phyloP scores from a whole-genome alignment of 2,797 vertebrate genomes.

The Acropternis orthonyx region DNA sequence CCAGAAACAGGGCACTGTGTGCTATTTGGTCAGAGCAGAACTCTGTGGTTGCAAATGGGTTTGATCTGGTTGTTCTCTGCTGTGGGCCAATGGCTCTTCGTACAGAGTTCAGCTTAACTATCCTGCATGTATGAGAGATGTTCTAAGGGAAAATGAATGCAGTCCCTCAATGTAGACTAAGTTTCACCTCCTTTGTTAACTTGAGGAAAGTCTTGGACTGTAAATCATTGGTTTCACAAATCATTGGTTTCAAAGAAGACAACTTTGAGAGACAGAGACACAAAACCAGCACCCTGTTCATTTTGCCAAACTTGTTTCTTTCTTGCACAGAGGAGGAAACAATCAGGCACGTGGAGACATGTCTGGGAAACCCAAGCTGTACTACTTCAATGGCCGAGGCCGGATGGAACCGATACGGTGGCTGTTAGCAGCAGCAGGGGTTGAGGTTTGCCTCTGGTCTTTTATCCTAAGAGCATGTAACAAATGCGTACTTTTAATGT shows the following conservation, averaged over 20 bases:
- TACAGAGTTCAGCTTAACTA: neutral
- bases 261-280: neutral
- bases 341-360: slow-evolving; percentile 59
- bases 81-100: neutral
- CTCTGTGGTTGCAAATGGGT: neutral
- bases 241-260: neutral
- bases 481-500: neutral
- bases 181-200: neutral
- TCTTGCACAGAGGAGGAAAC: neutral
- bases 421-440: slow-evolving; percentile 81
- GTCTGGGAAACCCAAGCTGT: slow-evolving; percentile 80
- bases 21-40: neutral
- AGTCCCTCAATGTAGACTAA: neutral
- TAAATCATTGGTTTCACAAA: too few relatives aligned
- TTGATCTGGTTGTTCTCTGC: neutral
- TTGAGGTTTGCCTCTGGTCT: slow-evolving; percentile 77
- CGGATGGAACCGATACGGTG: slow-evolving; percentile 87
- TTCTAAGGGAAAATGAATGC: neutral
- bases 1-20: neutral
- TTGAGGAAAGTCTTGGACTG: neutral
- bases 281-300: neutral
- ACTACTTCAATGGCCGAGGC: slow-evolving; percentile 84
- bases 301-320: neutral
- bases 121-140: neutral
- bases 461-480: neutral